Conservation (phyloP, 2,888 invertebrate species). For the Ferrisia virgata region DNA sequence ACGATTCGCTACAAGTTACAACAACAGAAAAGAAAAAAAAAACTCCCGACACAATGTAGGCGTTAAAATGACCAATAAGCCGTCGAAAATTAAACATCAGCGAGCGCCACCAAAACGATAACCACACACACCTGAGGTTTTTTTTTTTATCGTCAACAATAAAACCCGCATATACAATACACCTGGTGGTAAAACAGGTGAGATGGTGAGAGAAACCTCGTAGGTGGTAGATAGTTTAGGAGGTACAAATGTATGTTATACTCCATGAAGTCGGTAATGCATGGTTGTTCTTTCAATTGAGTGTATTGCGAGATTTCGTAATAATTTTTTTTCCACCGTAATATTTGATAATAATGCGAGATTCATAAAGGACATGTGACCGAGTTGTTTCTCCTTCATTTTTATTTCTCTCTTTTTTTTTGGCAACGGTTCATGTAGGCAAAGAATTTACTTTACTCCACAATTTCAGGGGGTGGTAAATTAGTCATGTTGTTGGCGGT, state of each 20-base stretch:
- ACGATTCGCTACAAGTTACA: background rate
- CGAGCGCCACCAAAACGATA: background rate
- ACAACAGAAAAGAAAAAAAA: too few relatives aligned
- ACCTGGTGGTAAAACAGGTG: background rate
- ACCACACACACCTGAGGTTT: background rate
- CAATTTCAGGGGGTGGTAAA: background rate
- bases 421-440: background rate
- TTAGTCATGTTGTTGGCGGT: too few relatives aligned
- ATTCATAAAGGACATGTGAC: background rate
- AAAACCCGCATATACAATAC: background rate
- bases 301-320: background rate
- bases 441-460: background rate
- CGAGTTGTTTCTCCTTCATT: background rate
- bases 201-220: background rate
- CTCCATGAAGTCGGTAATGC: too few relatives aligned
- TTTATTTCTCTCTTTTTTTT: background rate
- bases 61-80: slow-evolving; percentile 24
- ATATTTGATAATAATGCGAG: background rate
- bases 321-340: background rate
- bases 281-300: too few relatives aligned
- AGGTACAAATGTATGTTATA: too few relatives aligned
- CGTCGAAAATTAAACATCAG: background rate
- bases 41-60: slow-evolving; percentile 3
- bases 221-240: too few relatives aligned
- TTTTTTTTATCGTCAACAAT: background rate